These are phyloP conservation scores for Pteria penguin DNA, from an alignment of 2,888 invertebrate species.

Conservation along the genomic window DNA sequence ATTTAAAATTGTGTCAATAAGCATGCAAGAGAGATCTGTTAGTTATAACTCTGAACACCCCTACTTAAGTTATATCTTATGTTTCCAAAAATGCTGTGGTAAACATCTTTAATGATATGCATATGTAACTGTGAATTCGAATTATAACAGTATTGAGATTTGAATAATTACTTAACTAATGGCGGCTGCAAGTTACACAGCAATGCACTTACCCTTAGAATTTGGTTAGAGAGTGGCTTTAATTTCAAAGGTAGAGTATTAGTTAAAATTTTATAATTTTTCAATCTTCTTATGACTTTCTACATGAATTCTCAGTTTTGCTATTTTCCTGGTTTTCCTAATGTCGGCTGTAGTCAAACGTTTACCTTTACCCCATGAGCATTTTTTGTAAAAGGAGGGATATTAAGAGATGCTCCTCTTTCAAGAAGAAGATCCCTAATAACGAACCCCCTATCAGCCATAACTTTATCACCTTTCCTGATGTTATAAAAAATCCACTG, in stretches of 20 bases:
- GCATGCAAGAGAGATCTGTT: too few species aligned
- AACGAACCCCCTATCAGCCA: slow-evolving; percentile 12
- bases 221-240: slow-evolving; percentile 7
- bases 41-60: too few species aligned
- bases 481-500: slow-evolving; percentile 2
- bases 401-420: slow-evolving; percentile 5
- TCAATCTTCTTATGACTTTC: slow-evolving; percentile 14
- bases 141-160: too few species aligned
- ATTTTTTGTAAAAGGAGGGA: slow-evolving; percentile 25
- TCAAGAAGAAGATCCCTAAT: slow-evolving; percentile 16
- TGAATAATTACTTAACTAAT: slow-evolving; percentile 2
- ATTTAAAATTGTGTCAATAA: too few species aligned
- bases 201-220: slow-evolving; percentile 8
- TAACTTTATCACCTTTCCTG: slow-evolving; percentile 7
- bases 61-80: too few species aligned
- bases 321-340: slow-evolving; percentile 15
- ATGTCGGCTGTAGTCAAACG: slow-evolving; percentile 1
- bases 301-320: slow-evolving; percentile 22
- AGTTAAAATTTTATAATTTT: slow-evolving; percentile 7
- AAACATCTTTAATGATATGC: too few species aligned
- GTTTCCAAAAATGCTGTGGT: too few species aligned
- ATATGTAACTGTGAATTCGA: too few species aligned
- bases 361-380: slow-evolving; percentile 26
- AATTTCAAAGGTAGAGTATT: slow-evolving; percentile 10
- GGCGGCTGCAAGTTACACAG: slow-evolving; percentile 11